phyloP scores from a whole-genome alignment of 64 coral and sea anemone genomes.

The Pocillopora verrucosa region DNA sequence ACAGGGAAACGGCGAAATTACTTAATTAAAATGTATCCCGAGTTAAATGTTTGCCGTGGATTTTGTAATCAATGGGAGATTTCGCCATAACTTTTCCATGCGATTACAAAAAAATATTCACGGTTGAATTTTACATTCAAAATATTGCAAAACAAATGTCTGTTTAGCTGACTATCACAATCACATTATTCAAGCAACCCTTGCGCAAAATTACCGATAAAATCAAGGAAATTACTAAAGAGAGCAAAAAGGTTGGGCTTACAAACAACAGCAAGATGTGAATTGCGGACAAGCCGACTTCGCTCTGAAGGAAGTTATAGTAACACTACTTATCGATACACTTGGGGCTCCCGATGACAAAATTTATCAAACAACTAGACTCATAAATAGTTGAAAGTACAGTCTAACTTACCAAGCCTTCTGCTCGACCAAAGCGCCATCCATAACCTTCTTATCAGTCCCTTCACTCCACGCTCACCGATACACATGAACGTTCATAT shows the following conservation, averaged over 20 bases:
- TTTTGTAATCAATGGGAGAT: neutral
- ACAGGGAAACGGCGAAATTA: neutral
- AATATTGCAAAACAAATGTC: neutral
- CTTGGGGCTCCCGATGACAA: neutral
- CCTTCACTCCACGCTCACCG: neutral
- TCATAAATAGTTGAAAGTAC: neutral
- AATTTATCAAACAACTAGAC: neutral
- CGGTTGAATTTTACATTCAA: neutral
- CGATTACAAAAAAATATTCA: neutral
- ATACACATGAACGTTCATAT: neutral
- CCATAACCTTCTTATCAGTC: neutral
- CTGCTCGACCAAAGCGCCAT: constrained; percentile 18
- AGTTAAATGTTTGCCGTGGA: neutral
- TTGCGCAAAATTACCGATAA: neutral
- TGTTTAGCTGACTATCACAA: neutral
- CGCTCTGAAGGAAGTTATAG: neutral
- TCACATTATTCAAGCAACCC: neutral
- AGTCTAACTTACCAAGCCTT: constrained; percentile 25
- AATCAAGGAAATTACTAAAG: neutral
- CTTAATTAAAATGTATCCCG: neutral
- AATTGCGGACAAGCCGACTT: neutral
- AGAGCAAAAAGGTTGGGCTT: neutral
- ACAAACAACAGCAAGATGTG: neutral
- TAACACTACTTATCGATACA: neutral
- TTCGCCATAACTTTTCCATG: neutral